Conservation (phyloP, 2,888 invertebrate species). For the Plagodis dolabraria region DNA sequence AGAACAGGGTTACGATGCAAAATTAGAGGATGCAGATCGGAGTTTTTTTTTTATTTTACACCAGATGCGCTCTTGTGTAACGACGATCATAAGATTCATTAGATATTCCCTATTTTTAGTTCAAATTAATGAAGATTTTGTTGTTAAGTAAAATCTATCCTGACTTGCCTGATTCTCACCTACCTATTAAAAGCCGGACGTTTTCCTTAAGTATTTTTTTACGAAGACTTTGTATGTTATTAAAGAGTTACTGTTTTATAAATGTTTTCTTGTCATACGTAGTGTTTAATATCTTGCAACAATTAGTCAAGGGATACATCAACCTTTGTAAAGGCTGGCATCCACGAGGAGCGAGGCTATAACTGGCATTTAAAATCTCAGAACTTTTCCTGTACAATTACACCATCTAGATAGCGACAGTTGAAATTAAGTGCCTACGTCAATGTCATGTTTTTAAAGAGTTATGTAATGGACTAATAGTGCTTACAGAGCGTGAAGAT, state of each 20-base stretch:
- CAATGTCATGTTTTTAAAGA: constrained; percentile 35
- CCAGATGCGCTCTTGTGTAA: background rate
- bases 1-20: constrained; percentile 63
- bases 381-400: constrained; percentile 40
- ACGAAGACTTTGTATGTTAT: no score
- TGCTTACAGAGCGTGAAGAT: constrained; percentile 31
- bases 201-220: no score
- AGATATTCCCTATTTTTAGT: no score
- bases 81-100: background rate
- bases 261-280: constrained; percentile 47
- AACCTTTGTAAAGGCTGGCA: constrained; percentile 46
- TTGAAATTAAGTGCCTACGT: constrained; percentile 33
- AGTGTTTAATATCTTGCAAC: constrained; percentile 61
- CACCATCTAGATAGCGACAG: constrained; percentile 43
- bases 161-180: no score
- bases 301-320: constrained; percentile 75
- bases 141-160: no score
- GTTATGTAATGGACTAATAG: constrained; percentile 31
- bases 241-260: background rate
- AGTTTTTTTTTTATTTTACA: constrained; percentile 28
- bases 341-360: constrained; percentile 61
- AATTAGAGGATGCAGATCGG: constrained; percentile 32
- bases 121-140: no score
- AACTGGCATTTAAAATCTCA: constrained; percentile 42
- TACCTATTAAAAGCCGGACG: no score